A percentile compares a stretch with the other conserved stretches of the same genome.
phyloP scores from a whole-genome alignment of 2,113 vertebrate genomes.

The Sander lucioperca region DNA sequence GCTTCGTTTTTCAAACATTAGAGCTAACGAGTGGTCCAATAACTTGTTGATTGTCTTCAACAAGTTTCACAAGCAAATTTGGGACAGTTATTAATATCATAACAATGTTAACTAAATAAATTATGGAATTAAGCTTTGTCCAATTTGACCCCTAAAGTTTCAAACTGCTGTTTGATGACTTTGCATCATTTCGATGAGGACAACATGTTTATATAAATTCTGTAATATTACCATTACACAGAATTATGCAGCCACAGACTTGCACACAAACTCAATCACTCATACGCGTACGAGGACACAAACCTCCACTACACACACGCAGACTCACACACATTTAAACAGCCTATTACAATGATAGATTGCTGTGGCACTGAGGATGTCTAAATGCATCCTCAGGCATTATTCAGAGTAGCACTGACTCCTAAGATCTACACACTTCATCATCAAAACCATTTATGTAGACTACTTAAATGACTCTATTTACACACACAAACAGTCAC shows the following conservation, averaged over 20 bases:
- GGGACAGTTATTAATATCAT: not conserved
- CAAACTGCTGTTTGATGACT: not conserved
- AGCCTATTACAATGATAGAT: constrained; percentile 67
- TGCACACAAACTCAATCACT: constrained; percentile 2
- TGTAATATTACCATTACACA: constrained; percentile 2
- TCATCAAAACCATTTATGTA: constrained; percentile 46
- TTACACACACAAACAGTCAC: constrained; percentile 13
- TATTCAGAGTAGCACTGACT: constrained; percentile 56
- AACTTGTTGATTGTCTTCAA: not conserved
- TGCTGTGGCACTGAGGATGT: constrained; percentile 33
- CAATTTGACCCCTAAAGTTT: not conserved
- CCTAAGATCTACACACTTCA: constrained; percentile 56
- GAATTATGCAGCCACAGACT: not conserved
- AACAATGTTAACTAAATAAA: not conserved
- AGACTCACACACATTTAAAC: constrained; percentile 50
- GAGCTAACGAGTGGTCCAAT: not conserved
- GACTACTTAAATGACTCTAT: constrained; percentile 41
- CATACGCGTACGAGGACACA: constrained; percentile 5
- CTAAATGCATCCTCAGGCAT: constrained; percentile 68
- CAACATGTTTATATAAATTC: not conserved
- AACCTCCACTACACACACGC: constrained; percentile 5
- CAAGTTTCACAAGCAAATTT: not conserved
- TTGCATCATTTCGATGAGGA: not conserved
- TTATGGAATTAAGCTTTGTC: not conserved
- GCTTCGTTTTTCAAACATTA: not conserved